These are phyloP conservation scores for silkworm (Bombyx mori) DNA, from an alignment of 1,140 invertebrate species.

Conservation along the genomic window DNA sequence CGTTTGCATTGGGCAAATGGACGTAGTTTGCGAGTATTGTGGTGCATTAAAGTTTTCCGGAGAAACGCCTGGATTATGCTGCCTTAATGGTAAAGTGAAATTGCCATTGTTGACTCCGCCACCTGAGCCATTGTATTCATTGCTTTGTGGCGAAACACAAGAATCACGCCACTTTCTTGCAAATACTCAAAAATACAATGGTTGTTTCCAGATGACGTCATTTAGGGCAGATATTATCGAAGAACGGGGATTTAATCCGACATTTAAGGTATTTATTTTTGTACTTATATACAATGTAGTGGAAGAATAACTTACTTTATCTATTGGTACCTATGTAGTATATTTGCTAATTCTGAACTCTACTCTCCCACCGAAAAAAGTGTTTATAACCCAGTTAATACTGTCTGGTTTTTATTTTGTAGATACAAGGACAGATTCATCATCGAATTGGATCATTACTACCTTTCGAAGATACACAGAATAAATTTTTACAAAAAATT, in stretches of 20 bases:
- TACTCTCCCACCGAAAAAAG: conserved; percentile 1
- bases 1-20: conserved; percentile 21
- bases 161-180: conserved; percentile 31
- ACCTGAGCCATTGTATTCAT: conserved; percentile 13
- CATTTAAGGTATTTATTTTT: conserved; percentile 9
- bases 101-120: conserved; percentile 12
- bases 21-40: conserved; percentile 26
- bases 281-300: background rate
- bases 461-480: background rate
- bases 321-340: background rate
- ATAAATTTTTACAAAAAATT: background rate
- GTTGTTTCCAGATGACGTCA: conserved; percentile 29
- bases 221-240: conserved; percentile 26
- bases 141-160: conserved; percentile 15
- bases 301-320: conserved; percentile 1
- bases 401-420: background rate
- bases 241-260: conserved; percentile 21
- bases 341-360: background rate
- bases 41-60: conserved; percentile 39
- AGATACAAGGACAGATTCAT: conserved; percentile 1
- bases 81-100: conserved; percentile 19
- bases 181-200: conserved; percentile 32
- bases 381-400: conserved; percentile 1
- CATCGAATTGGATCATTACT: background rate
- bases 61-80: conserved; percentile 39